Base-by-base conservation (phyloP, 2,888 invertebrate species). In the Ctenicera cuprea region DNA sequence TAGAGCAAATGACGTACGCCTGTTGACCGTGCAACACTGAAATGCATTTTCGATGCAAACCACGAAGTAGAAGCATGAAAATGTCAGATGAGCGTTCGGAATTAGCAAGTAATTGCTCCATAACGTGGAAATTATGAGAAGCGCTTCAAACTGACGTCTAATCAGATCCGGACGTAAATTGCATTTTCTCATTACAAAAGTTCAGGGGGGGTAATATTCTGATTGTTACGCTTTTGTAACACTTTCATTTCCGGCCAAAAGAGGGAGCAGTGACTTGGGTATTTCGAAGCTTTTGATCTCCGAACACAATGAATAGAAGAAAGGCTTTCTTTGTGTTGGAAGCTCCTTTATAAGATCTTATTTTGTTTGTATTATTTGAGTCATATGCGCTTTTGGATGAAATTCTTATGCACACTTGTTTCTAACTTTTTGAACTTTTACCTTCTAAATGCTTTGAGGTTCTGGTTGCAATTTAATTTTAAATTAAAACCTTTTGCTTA, bases 161-260 rank as follows among this genome's bases (percentile, higher is more conserved):
- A 84, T 83, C 82, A 82, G 80, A 79, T 82, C 79, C 78, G 78
- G 80, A 78, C 79, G 80, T 78, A 83, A 83, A 84, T 84, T 83
- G 82, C 83, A 83, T 84, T 84, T 83, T 82, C 83, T 81, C 81
- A 82, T 84, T 83, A 82, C 81, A 80, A 82, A 82, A 83, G 82
- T 82, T 82, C 81, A 75, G 78, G 79, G 77, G 80, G 78, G 62
- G 62, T 78, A 81, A 82, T 82, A 81, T 81, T 82, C 80, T 79
- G 78, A 82, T 82, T 82, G 80, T 81, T 78, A 80, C 81, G 80
- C 81, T 82, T 82, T 84, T 83, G 82, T 82, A 83, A 84, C 83
- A 82, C 82, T 83, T 83, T 82, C 83, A 84, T 84, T 83, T 84
- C 83, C 83, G 81, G 80, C 65, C 74, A 66, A 68, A 73, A 67